phyloP scores from a whole-genome alignment of 2,888 invertebrate species.

The Esperia sulphurella region DNA sequence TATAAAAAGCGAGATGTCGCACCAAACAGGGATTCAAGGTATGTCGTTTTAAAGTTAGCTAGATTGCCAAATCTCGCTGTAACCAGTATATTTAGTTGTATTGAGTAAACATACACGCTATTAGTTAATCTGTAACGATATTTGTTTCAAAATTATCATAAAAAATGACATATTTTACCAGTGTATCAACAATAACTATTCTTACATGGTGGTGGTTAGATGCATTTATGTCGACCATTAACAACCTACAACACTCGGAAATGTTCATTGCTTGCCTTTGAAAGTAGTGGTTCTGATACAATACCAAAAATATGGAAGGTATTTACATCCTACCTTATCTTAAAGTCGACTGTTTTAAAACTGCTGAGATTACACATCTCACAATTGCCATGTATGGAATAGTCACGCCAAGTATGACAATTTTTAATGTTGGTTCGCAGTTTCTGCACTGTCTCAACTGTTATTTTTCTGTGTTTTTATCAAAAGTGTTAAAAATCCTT shows the following conservation, averaged over 20 bases:
- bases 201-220: no score
- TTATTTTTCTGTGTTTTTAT: no score
- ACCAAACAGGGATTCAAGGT: constrained; percentile 95
- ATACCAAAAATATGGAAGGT: background rate
- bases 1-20: constrained; percentile 83
- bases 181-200: no score
- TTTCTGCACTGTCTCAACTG: no score
- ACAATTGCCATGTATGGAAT: no score
- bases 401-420: no score
- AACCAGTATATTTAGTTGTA: background rate
- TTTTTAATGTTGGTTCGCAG: no score
- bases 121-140: background rate
- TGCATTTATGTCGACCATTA: background rate
- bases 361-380: no score
- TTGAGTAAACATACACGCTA: background rate
- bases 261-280: background rate
- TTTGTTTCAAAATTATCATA: background rate
- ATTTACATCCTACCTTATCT: no score
- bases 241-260: background rate
- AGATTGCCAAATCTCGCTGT: background rate
- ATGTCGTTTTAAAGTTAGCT: constrained; percentile 20
- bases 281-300: background rate
- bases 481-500: no score
- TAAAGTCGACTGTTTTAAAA: background rate
- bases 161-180: background rate